phyloP scores from a whole-genome alignment of 2,888 invertebrate species.

The Cynaeus angustus region DNA sequence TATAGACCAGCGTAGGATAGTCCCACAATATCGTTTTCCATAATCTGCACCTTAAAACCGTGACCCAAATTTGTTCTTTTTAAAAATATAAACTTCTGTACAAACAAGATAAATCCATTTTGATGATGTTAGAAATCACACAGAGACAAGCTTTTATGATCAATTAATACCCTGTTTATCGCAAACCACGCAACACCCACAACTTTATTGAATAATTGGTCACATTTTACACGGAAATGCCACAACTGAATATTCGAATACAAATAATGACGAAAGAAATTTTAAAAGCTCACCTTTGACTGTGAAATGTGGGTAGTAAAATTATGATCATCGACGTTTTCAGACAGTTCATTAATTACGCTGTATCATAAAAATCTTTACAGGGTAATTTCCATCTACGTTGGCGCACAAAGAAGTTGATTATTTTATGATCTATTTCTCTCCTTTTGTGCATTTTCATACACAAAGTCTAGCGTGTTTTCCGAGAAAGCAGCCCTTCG shows the following conservation, averaged over 20 bases:
- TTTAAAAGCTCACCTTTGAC: conserved; percentile 14
- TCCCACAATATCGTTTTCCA: conserved; percentile 36
- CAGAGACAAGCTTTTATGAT: conserved; percentile 14
- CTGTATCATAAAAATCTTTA: conserved; percentile 1
- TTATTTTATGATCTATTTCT: conserved; percentile 2
- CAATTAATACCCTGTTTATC: conserved; percentile 33
- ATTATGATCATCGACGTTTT: conserved; percentile 12
- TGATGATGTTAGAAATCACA: conserved; percentile 3
- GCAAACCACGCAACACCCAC: conserved; percentile 24
- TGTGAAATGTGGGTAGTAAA: conserved; percentile 9
- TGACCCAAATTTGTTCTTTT: too few species aligned
- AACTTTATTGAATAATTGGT: conserved; percentile 27
- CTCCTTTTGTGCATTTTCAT: not conserved
- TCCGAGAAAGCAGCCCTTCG: not conserved
- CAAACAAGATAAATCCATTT: conserved; percentile 3
- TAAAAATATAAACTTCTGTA: not conserved
- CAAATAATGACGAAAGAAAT: conserved; percentile 16
- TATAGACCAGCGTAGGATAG: conserved; percentile 38
- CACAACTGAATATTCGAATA: conserved; percentile 2
- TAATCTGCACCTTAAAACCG: conserved; percentile 30
- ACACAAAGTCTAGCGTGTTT: not conserved
- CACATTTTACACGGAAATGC: conserved; percentile 15
- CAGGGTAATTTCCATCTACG: conserved; percentile 2
- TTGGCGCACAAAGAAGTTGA: not conserved
- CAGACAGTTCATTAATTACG: conserved; percentile 1